Evolutionary conservation across 2,113 vertebrate species (phyloP), one percentile per base, ranked within the genome.

Genomic region (Scomber scombrus): DNA sequence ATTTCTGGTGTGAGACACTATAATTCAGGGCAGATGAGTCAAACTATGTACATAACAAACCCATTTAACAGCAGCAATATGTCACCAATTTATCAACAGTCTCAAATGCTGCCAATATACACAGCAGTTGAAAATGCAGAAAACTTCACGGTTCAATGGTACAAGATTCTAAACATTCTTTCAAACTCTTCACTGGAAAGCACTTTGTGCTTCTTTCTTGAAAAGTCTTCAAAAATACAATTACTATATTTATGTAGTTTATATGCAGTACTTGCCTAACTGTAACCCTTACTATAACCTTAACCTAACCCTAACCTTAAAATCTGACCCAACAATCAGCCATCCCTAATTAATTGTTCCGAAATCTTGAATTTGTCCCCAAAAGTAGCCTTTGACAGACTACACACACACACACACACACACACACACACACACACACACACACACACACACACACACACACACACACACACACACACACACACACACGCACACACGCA

Each of bases 11-110:
- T 34, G 26, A 74, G 62, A 46, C 58, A 16, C 34, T 68, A 14
- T 85, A 85, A 87, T 69, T 81, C 61, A 71, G 58, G 84, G 80
- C 89, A 88, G 85, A 88, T 86, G 82, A 89, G 81, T 80, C 63
- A 47, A 74, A 67, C 55, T 81, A 67, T 61, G 75, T 82, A 26
- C 62, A 82, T 60, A 85, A 86, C 67, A 71, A 81, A 75, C 46
- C 31, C 47, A 67, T 85, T 88, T 68, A 89, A 78, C 62, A 65
- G 49, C 80, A 68, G 79, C 70, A 78, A 63, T 71, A 80, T 75
- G 75, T 89, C 80, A 71, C 16, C 26, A 75, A 71, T 74, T 79
- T 50, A 85, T 84, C 60, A 80, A 82, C 23, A 49, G 55, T 19
- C 57, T 29, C 12, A 69, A 68, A 66, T 5, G 58, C 46, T 50